These are phyloP conservation scores for Nomada lathburiana DNA, from an alignment of 2,888 invertebrate genomes.

Conservation along the genomic window DNA sequence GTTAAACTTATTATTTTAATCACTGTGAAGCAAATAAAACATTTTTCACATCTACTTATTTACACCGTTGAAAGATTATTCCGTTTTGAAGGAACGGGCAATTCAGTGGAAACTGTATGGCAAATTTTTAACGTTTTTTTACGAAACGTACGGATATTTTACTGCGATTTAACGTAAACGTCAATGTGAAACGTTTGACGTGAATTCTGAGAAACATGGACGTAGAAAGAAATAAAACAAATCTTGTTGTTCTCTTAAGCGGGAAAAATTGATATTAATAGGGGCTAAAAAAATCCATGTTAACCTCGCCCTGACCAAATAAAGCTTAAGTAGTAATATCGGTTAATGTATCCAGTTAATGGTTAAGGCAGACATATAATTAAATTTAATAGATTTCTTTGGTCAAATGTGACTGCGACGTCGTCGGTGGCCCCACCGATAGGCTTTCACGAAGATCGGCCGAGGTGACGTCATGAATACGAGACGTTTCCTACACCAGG, in stretches of 20 bases:
- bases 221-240: not conserved
- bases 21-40: slow-evolving; percentile 16
- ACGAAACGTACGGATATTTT: too few species aligned
- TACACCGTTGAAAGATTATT: not conserved
- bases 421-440: slow-evolving; percentile 52
- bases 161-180: too few species aligned
- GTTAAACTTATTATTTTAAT: slow-evolving; percentile 37
- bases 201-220: not conserved
- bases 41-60: not conserved
- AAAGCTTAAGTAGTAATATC: slow-evolving; percentile 25
- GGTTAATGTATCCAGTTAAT: slow-evolving; percentile 19
- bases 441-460: slow-evolving; percentile 70
- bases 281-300: slow-evolving; percentile 14
- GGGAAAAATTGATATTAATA: slow-evolving; percentile 8
- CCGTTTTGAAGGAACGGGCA: not conserved
- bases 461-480: slow-evolving; percentile 73
- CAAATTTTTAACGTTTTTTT: too few species aligned
- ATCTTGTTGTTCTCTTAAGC: slow-evolving; percentile 1
- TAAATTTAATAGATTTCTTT: slow-evolving; percentile 73
- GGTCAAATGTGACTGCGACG: not conserved
- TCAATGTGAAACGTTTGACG: not conserved
- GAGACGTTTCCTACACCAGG: slow-evolving; percentile 37
- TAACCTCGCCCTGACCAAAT: slow-evolving; percentile 29
- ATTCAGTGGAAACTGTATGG: not conserved
- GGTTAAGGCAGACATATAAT: slow-evolving; percentile 64